A percentile compares a stretch with the other conserved stretches of the same genome.
phyloP scores from a whole-genome alignment of 2,113 vertebrate genomes.

The Rhynchomys soricoides region DNA sequence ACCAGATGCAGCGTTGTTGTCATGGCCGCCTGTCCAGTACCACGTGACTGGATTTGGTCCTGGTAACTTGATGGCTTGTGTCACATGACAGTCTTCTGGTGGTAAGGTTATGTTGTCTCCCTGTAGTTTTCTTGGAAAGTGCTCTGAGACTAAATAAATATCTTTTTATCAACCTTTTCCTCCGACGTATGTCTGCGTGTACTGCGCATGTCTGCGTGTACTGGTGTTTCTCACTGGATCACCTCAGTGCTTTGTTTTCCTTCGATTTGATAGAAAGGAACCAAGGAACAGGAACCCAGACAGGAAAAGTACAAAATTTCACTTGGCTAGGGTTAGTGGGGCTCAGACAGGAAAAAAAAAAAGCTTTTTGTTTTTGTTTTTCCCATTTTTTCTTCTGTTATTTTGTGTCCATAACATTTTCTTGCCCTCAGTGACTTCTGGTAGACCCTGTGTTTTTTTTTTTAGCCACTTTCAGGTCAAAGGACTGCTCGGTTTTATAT shows the following conservation, averaged over 20 bases:
- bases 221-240: not conserved
- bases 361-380: not conserved
- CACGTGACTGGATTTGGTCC: not conserved
- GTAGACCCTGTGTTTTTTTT: not conserved
- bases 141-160: slow-evolving; percentile 9
- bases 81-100: not conserved
- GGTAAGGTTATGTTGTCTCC: not conserved
- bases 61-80: not conserved
- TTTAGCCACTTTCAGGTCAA: not conserved
- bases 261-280: too few relatives aligned
- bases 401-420: slow-evolving; percentile 7
- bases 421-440: not conserved
- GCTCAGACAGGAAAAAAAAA: not conserved
- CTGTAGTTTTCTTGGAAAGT: not conserved
- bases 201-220: not conserved
- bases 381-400: not conserved
- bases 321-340: fast-evolving
- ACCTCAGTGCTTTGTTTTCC: not conserved
- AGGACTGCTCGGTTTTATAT: not conserved
- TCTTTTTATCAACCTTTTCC: not conserved
- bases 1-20: not conserved
- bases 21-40: fast-evolving
- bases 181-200: not conserved
- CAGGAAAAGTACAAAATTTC: too few relatives aligned
- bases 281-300: fast-evolving